phyloP scores from a whole-genome alignment of 2,113 vertebrate species.

The Ammodytes dubius region DNA sequence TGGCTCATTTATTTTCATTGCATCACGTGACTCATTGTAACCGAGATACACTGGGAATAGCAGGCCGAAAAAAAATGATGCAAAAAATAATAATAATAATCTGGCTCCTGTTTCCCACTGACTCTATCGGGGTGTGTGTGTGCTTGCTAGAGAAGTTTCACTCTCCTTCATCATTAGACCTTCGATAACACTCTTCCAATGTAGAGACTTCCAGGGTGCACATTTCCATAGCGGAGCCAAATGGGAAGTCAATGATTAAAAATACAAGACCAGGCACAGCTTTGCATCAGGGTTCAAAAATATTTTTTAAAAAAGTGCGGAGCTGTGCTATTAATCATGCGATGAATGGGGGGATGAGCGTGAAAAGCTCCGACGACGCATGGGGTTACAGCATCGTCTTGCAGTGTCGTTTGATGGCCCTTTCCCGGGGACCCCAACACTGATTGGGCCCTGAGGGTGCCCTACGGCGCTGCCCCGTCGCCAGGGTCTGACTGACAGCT shows the following conservation, averaged over 20 bases:
- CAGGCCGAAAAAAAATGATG: conserved; percentile 54
- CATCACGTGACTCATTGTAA: conserved; percentile 80
- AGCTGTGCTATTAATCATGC: conserved; percentile 76
- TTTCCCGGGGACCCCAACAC: conserved; percentile 79
- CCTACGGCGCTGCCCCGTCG: conserved; percentile 75
- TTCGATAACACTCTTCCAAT: conserved; percentile 49
- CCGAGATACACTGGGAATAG: conserved; percentile 64
- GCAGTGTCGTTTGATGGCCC: conserved; percentile 79
- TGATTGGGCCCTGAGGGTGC: conserved; percentile 86
- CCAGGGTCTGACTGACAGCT: conserved; percentile 85
- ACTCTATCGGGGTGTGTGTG: conserved; percentile 30
- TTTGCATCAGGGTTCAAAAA: conserved; percentile 74
- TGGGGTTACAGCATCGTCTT: conserved; percentile 67
- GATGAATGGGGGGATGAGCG: conserved; percentile 74
- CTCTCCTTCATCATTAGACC: conserved; percentile 66
- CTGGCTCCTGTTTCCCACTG: conserved; percentile 72
- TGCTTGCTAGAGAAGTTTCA: conserved; percentile 63
- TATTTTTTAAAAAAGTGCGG: conserved; percentile 57
- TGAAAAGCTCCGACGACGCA: conserved; percentile 36
- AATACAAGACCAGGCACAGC: conserved; percentile 66
- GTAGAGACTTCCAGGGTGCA: conserved; percentile 55
- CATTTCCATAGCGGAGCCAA: conserved; percentile 61
- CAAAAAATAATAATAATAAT: conserved; percentile 64
- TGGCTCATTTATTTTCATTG: conserved; percentile 84
- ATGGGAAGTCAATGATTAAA: conserved; percentile 77